These are phyloP conservation scores for Drosophila phalerata DNA, from an alignment of 2,888 invertebrate genomes.

Conservation along the genomic window DNA sequence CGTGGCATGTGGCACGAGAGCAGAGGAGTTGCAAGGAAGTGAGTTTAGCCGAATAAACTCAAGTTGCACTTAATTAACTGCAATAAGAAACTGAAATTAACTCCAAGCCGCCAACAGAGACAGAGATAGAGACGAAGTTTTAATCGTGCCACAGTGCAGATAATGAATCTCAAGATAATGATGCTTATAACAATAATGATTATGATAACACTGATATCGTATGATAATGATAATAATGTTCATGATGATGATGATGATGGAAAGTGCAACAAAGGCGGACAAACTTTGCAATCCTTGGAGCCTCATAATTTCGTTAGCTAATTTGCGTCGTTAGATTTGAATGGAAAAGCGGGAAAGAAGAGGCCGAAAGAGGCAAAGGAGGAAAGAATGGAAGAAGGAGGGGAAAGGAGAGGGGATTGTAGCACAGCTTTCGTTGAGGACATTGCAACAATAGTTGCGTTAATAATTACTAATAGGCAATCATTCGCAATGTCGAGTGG, in stretches of 20 bases:
- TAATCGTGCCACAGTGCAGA: slow-evolving; percentile 19
- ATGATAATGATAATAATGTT: slow-evolving; percentile 6
- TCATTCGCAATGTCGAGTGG: slow-evolving; percentile 40
- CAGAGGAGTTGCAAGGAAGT: neutral
- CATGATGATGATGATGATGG: slow-evolving; percentile 30
- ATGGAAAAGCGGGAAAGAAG: slow-evolving; percentile 3
- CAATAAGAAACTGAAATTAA: slow-evolving; percentile 78
- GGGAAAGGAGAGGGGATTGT: neutral
- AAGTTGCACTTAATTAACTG: slow-evolving; percentile 79
- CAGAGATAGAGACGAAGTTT: slow-evolving; percentile 34
- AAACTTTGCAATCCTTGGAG: slow-evolving; percentile 52
- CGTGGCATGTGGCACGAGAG: neutral
- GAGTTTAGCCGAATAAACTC: slow-evolving; percentile 39
- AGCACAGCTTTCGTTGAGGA: neutral
- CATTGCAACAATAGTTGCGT: slow-evolving; percentile 57
- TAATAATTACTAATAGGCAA: slow-evolving; percentile 68
- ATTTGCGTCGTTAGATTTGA: slow-evolving; percentile 66
- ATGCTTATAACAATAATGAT: slow-evolving; percentile 12
- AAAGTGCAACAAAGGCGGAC: slow-evolving; percentile 45
- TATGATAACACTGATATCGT: slow-evolving; percentile 3
- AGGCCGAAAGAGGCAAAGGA: neutral
- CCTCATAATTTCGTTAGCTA: slow-evolving; percentile 65
- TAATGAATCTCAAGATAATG: slow-evolving; percentile 24
- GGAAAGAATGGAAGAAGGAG: neutral
- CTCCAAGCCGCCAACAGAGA: slow-evolving; percentile 36